These are phyloP conservation scores for Cyprinodon variegatus DNA, from an alignment of 2,113 vertebrate species.

Conservation along the genomic window DNA sequence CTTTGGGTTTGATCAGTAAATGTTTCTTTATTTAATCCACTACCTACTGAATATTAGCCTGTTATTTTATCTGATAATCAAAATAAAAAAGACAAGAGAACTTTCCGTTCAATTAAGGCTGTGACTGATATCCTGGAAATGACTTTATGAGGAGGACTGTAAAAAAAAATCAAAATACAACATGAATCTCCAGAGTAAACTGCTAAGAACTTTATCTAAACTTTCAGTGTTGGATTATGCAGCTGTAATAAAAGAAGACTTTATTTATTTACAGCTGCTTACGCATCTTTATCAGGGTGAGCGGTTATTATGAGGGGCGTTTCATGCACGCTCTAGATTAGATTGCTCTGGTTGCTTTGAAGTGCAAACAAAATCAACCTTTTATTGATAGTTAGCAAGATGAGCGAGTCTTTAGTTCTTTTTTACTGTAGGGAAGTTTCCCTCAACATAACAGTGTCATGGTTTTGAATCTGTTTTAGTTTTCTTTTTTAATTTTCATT, in stretches of 20 bases:
- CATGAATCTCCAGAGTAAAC: no score
- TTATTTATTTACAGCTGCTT: no score
- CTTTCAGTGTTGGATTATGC: not conserved
- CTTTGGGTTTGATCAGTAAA: not conserved
- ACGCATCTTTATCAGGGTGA: not conserved
- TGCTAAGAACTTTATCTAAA: not conserved
- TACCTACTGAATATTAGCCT: not conserved
- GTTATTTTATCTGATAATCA: not conserved
- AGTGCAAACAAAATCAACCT: slow-evolving; percentile 18
- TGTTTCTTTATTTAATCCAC: not conserved
- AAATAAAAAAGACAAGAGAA: not conserved
- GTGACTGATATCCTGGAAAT: not conserved
- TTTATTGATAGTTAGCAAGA: slow-evolving; percentile 52
- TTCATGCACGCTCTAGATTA: not conserved
- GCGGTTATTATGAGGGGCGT: not conserved
- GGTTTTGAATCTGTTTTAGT: slow-evolving; percentile 5
- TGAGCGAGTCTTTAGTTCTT: slow-evolving; percentile 18
- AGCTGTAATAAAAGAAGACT: not conserved
- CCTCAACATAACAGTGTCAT: slow-evolving; percentile 3
- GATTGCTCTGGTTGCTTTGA: slow-evolving; percentile 8
- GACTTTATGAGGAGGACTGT: not conserved
- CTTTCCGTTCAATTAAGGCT: not conserved
- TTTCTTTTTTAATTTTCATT: not conserved
- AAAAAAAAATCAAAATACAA: not conserved
- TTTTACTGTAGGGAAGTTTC: slow-evolving; percentile 9